A percentile compares a stretch with the other conserved stretches of the same genome.
phyloP scores from a whole-genome alignment of 2,888 invertebrate species.

The Agrotis clavis region DNA sequence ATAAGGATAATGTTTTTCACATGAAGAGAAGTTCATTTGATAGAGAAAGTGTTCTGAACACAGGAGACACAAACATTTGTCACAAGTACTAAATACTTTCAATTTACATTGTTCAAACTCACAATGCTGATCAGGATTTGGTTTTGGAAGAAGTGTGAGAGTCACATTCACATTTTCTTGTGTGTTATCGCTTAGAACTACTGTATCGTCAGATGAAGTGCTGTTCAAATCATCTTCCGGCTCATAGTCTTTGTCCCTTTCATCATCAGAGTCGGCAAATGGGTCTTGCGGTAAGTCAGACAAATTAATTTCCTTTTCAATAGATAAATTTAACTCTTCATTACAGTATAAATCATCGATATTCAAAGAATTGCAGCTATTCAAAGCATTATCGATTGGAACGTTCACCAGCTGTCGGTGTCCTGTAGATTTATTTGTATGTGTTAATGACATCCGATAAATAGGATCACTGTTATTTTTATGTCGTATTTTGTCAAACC shows the following conservation, averaged over 20 bases:
- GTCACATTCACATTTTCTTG: constrained; percentile 23
- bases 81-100: constrained; percentile 23
- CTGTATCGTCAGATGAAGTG: constrained; percentile 20
- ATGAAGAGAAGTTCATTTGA: constrained; percentile 16
- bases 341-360: constrained; percentile 50
- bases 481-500: too few species aligned
- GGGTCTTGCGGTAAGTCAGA: constrained; percentile 7
- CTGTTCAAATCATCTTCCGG: constrained; percentile 22
- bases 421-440: constrained; percentile 21
- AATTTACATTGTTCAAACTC: constrained; percentile 17
- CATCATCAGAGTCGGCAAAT: constrained; percentile 23
- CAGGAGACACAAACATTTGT: constrained; percentile 12
- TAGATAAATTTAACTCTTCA: constrained; percentile 7
- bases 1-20: constrained; percentile 17
- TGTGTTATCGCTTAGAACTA: constrained; percentile 19
- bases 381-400: constrained; percentile 22
- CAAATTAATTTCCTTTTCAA: neutral
- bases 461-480: too few species aligned
- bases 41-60: constrained; percentile 20
- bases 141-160: constrained; percentile 17
- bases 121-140: constrained; percentile 15
- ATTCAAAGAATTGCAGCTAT: constrained; percentile 29
- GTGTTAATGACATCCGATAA: neutral
- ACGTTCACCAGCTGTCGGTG: constrained; percentile 24
- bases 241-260: constrained; percentile 22